Evolutionary conservation across 2,888 invertebrate genomes (phyloP).

Genomic region (Aplocera efformata): DNA sequence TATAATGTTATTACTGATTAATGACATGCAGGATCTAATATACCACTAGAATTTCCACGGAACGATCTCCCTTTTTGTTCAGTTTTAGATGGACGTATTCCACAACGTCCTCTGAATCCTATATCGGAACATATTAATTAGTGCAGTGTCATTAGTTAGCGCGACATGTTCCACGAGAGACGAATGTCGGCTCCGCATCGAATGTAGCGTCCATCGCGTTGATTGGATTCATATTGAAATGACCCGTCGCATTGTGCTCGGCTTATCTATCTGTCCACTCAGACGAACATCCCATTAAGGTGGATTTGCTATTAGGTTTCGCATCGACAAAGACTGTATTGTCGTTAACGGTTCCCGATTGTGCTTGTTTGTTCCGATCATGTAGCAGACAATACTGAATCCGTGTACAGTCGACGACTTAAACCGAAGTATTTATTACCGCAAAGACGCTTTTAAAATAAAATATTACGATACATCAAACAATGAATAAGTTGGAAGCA

Average conservation of each 20-base stretch:
- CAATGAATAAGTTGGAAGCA: too few species aligned
- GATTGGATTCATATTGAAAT: conserved; percentile 69
- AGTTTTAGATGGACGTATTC: background rate
- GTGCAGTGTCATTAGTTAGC: conserved; percentile 52
- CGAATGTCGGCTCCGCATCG: conserved; percentile 38
- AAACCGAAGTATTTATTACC: background rate
- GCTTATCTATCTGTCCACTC: conserved; percentile 41
- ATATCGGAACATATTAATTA: conserved; percentile 55
- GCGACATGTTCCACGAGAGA: conserved; percentile 47
- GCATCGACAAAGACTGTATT: conserved; percentile 30
- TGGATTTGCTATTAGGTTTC: conserved; percentile 37
- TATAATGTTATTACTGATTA: too few species aligned
- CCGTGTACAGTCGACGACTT: conserved; percentile 1
- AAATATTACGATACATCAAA: too few species aligned
- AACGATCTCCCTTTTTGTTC: too few species aligned
- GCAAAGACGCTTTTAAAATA: too few species aligned
- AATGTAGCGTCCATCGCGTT: conserved; percentile 50
- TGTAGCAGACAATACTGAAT: conserved; percentile 21
- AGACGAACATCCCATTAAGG: conserved; percentile 44
- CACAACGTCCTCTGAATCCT: conserved; percentile 5
- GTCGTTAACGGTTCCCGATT: conserved; percentile 25
- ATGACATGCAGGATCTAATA: too few species aligned
- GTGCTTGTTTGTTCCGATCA: conserved; percentile 21
- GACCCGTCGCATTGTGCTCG: conserved; percentile 46
- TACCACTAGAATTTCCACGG: too few species aligned